Conservation (phyloP, 2,797 vertebrate genomes). For the Molossus alvarezi region DNA sequence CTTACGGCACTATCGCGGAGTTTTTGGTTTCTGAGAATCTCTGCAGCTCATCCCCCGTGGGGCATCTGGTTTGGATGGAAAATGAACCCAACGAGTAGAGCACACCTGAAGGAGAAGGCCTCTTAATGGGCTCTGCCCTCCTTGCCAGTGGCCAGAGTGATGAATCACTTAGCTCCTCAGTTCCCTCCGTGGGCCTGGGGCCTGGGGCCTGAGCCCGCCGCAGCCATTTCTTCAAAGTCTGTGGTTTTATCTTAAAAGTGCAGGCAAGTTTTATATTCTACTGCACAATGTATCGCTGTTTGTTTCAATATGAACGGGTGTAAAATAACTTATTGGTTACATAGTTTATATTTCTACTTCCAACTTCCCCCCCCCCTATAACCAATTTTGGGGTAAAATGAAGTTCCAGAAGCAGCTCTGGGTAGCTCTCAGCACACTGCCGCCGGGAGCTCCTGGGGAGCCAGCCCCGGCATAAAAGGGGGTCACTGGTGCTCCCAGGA, state of each 20-base stretch:
- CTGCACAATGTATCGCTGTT: neutral
- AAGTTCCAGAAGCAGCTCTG: neutral
- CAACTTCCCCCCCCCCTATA: neutral
- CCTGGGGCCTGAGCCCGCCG: neutral
- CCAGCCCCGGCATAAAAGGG: neutral
- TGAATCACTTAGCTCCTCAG: slow-evolving; percentile 13
- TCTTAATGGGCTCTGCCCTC: neutral
- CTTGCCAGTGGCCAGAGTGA: neutral
- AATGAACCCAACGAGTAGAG: neutral
- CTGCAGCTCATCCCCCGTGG: neutral
- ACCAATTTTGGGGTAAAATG: neutral
- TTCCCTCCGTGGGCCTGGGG: neutral
- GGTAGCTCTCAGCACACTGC: neutral
- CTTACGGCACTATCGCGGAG: neutral
- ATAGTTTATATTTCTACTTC: neutral
- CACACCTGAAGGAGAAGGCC: neutral
- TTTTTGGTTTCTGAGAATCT: neutral
- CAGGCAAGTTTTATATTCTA: neutral
- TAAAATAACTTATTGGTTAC: neutral
- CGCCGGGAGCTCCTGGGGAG: neutral
- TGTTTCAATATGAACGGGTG: slow-evolving; percentile 19
- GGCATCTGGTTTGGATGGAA: neutral
- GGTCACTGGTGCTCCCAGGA: neutral
- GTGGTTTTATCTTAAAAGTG: slow-evolving; percentile 28
- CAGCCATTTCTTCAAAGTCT: slow-evolving; percentile 28